Base-by-base conservation (phyloP, 1,140 invertebrate species). In the Pseudachorutes palmiensis region DNA sequence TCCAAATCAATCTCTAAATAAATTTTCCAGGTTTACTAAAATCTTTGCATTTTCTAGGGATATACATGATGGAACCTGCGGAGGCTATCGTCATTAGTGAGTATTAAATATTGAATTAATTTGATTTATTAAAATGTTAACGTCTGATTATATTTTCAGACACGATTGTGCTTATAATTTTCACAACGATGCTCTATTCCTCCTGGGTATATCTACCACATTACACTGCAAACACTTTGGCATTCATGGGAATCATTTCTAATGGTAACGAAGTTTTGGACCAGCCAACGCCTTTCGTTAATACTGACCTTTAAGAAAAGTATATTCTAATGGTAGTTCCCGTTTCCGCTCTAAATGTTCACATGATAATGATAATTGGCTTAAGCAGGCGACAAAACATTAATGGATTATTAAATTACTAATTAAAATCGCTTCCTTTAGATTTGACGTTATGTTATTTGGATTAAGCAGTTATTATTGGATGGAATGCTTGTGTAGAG, bases 61-160 rank as follows among this genome's bases (percentile, higher is more conserved):
- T 73, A 2, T 73, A 73, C 45, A 73, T 73, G 72, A 71, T 73
- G 72, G 72, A 73, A 33, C 72, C 70, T n/a, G 57, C 58, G 49
- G 72, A 74, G 64, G 51, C 62, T 12, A 28, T 45, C 14, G 65
- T 74, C n/a, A 68, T 74, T 9, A 74, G 72, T 74, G 66, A 71
- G 69, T 62, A 14, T 14, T 16, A 31, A 30, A 55, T 63, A 16
- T 33, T 26, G 36, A 41, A 41, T 2, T 28, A 19, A 19, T 22
- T 29, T 65, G 2, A 28, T 65, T 57, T 57, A 45, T 57, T 51
- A 55, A 69, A n/a, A n/a, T n/a, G n/a, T n/a, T n/a, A n/a, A n/a
- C n/a, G n/a, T n/a, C 16, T 26, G 2, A 45, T 24, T 62, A n/a
- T 70, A 16, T 59, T 64, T 66, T 19, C 58, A 74, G 72, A 74